A percentile compares a stretch with the other conserved stretches of the same genome.
These are phyloP conservation scores for Melanotaenia parkinsoni DNA, from an alignment of 2,797 vertebrate species.

Conservation along the genomic window DNA sequence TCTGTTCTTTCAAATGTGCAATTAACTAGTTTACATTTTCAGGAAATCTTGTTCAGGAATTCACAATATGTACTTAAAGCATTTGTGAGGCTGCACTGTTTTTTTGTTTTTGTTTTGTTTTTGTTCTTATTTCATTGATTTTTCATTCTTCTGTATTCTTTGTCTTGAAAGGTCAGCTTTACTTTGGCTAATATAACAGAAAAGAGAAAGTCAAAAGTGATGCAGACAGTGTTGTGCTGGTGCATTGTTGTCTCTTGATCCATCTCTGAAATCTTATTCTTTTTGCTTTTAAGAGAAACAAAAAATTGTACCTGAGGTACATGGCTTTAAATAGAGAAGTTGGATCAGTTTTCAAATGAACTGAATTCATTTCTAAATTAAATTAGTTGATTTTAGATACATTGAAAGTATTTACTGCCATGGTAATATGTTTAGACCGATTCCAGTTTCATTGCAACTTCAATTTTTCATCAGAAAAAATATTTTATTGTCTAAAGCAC, in stretches of 20 bases:
- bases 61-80: background rate
- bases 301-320: too few relatives aligned
- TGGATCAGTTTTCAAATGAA: background rate
- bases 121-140: background rate
- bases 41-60: slow-evolving; percentile 40
- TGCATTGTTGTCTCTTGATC: background rate
- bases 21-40: slow-evolving; percentile 26
- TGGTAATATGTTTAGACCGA: too few relatives aligned
- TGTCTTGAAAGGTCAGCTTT: background rate
- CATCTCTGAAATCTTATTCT: background rate
- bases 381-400: background rate
- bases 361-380: background rate
- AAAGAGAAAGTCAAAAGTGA: background rate
- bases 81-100: background rate
- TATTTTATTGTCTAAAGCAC: too few relatives aligned
- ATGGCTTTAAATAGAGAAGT: background rate
- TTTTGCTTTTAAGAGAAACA: background rate
- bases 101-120: background rate
- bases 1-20: slow-evolving; percentile 28
- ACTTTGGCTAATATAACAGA: background rate
- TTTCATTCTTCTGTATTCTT: background rate
- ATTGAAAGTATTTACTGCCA: too few relatives aligned
- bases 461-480: too few relatives aligned
- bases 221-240: background rate
- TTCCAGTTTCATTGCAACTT: too few relatives aligned